These are phyloP conservation scores for Pitta sordida DNA, from an alignment of 2,113 vertebrate species.

Conservation along the genomic window DNA sequence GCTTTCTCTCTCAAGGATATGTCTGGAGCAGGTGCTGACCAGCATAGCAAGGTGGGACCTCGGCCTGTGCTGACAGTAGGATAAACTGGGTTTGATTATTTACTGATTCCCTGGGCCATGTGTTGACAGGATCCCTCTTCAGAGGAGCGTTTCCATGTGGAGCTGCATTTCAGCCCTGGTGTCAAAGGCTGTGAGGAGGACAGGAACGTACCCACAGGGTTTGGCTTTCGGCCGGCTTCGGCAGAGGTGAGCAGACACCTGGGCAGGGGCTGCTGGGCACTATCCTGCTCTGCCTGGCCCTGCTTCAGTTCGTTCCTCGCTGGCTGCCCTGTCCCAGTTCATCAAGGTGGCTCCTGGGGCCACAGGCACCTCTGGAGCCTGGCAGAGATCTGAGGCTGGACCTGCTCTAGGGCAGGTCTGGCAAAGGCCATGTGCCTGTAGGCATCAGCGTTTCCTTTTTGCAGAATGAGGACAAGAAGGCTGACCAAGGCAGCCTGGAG, in stretches of 20 bases:
- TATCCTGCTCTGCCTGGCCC: not conserved
- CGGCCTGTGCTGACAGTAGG: not conserved
- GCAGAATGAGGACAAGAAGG: slow-evolving; percentile 88
- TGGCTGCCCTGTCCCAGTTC: accelerated
- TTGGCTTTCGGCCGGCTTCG: slow-evolving; percentile 92
- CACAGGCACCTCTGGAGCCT: not conserved
- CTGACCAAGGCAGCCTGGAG: slow-evolving; percentile 87
- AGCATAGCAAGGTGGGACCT: not conserved
- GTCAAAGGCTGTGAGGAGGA: slow-evolving; percentile 94
- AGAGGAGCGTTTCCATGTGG: slow-evolving; percentile 96
- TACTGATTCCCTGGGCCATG: not conserved
- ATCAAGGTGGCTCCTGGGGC: not conserved
- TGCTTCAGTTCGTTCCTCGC: not conserved
- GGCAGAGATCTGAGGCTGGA: not conserved
- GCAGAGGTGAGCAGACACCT: slow-evolving; percentile 78
- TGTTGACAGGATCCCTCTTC: slow-evolving; percentile 85
- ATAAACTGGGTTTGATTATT: not conserved
- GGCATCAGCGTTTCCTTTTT: not conserved
- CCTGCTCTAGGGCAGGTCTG: not conserved
- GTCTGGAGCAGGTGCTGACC: not conserved
- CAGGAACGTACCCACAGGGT: slow-evolving; percentile 88
- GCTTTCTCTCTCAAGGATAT: not conserved
- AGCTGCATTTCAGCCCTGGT: slow-evolving; percentile 96
- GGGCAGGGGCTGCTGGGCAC: not conserved
- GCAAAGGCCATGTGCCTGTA: not conserved